phyloP scores from a whole-genome alignment of 2,888 invertebrate species.

The Girardia tigrina region DNA sequence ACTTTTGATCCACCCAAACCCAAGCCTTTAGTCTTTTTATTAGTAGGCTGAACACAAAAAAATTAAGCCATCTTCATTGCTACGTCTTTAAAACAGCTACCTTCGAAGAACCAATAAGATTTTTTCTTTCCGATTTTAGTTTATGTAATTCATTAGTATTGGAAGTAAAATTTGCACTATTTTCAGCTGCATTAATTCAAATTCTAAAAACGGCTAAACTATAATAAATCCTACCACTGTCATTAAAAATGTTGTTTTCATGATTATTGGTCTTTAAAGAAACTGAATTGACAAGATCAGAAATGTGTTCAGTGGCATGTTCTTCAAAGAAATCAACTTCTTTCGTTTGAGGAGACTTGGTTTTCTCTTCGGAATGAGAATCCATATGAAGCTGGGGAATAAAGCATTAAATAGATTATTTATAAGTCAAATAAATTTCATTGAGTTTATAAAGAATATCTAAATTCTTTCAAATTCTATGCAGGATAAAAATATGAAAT shows the following conservation, averaged over 20 bases:
- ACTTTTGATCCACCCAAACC: conserved; percentile 85
- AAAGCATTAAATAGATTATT: neutral
- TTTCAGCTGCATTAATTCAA: conserved; percentile 38
- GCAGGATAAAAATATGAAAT: too few relatives aligned
- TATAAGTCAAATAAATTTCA: neutral
- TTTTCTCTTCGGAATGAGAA: conserved; percentile 51
- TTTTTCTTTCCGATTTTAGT: conserved; percentile 52
- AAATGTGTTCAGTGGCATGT: conserved; percentile 49
- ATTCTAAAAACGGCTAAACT: conserved; percentile 40
- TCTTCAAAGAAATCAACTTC: conserved; percentile 83
- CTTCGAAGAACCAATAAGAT: conserved; percentile 4
- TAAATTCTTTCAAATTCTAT: neutral
- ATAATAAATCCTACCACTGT: conserved; percentile 33
- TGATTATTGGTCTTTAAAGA: conserved; percentile 31
- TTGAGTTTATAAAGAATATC: conserved; percentile 9
- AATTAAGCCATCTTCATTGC: neutral
- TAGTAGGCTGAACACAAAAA: neutral
- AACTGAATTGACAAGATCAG: conserved; percentile 14
- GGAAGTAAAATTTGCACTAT: neutral
- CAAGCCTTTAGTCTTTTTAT: conserved; percentile 24
- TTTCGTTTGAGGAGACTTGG: conserved; percentile 50
- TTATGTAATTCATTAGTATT: conserved; percentile 44
- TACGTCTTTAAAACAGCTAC: neutral
- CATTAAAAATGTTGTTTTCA: conserved; percentile 37
- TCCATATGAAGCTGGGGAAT: conserved; percentile 61